A percentile compares a stretch with the other conserved stretches of the same genome.
phyloP scores from a whole-genome alignment of 2,113 vertebrate genomes.

The Grammomys surdaster region DNA sequence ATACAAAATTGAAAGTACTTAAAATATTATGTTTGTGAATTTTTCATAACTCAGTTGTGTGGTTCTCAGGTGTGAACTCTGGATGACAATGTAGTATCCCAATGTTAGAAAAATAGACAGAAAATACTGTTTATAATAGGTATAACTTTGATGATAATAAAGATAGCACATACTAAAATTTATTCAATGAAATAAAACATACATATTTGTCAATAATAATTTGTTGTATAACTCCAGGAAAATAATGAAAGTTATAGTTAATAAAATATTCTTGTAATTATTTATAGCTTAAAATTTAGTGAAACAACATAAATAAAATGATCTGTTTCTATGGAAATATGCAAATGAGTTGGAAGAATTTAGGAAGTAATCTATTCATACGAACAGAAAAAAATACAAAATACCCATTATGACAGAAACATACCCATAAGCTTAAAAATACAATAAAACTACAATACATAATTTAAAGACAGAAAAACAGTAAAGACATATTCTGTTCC shows the following conservation, averaged over 20 bases:
- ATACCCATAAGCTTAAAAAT: neutral
- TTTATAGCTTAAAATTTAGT: neutral
- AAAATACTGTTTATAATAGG: neutral
- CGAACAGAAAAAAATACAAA: conserved; percentile 40
- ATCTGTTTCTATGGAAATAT: neutral
- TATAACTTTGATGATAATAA: neutral
- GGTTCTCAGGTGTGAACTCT: neutral
- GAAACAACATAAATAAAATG: conserved; percentile 28
- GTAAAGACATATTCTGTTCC: neutral
- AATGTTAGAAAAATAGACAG: neutral
- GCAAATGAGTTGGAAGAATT: neutral
- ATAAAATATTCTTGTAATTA: neutral
- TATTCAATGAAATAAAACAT: neutral
- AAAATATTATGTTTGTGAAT: neutral
- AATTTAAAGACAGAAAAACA: neutral
- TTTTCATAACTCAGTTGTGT: neutral
- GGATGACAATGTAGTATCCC: neutral
- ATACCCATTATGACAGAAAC: neutral
- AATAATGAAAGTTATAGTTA: neutral
- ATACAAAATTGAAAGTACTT: neutral
- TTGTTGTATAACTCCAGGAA: neutral
- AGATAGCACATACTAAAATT: neutral
- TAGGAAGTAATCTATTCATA: neutral
- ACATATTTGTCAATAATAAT: neutral
- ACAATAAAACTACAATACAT: neutral